These are phyloP conservation scores for Athalia cordata DNA, from an alignment of 2,888 invertebrate genomes.

Conservation along the genomic window DNA sequence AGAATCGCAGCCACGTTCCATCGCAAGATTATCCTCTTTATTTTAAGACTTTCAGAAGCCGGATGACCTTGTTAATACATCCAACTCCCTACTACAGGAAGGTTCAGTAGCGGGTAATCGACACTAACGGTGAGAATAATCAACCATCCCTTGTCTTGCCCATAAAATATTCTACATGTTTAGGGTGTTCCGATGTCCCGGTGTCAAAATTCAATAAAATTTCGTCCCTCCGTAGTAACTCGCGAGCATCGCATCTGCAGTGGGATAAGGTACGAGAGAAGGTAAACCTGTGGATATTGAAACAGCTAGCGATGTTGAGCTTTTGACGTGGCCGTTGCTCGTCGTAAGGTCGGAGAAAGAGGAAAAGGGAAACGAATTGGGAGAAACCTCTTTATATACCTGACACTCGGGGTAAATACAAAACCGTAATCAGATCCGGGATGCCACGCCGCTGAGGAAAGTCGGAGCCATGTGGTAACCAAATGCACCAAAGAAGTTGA, in stretches of 20 bases:
- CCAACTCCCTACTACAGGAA: too few relatives aligned
- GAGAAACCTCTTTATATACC: conserved; percentile 22
- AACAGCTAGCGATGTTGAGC: conserved; percentile 11
- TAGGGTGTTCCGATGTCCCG: neutral
- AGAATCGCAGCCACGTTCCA: too few relatives aligned
- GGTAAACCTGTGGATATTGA: neutral
- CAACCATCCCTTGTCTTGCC: neutral
- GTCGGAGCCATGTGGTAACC: neutral
- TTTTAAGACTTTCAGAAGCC: too few relatives aligned
- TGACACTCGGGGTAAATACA: conserved; percentile 16
- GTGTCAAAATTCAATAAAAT: neutral
- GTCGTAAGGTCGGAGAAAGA: neutral
- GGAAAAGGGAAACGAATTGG: too few relatives aligned
- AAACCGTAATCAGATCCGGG: conserved; percentile 24
- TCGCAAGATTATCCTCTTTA: too few relatives aligned
- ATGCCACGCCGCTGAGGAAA: neutral
- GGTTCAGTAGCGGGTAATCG: neutral
- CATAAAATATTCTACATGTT: neutral
- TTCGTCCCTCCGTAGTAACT: too few relatives aligned
- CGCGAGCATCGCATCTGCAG: neutral
- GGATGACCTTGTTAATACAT: too few relatives aligned
- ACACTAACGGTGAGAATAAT: neutral
- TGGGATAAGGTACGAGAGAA: conserved; percentile 15
- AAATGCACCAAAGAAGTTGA: conserved; percentile 22
- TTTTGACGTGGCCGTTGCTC: conserved; percentile 17